Conservation (phyloP, 2,113 vertebrate species). For the Gulo gulo region DNA sequence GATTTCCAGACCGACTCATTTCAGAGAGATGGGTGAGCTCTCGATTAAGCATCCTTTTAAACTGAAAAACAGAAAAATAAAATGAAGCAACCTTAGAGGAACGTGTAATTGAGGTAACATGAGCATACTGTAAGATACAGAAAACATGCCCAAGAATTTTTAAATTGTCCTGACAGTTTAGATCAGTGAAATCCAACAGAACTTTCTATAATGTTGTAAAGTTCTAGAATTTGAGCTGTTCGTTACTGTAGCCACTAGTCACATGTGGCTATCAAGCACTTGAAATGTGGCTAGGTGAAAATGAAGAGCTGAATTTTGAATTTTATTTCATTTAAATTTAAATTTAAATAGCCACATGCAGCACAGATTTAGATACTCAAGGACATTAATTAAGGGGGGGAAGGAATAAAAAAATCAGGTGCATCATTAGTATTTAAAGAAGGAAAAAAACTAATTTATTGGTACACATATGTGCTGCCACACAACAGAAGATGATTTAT, state of each 20-base stretch:
- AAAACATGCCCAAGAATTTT: not conserved
- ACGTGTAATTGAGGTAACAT: not conserved
- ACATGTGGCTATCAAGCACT: not conserved
- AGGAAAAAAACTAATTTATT: not conserved
- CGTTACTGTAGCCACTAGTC: not conserved
- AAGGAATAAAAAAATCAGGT: not conserved
- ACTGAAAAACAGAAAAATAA: constrained; percentile 85
- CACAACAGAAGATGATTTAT: not conserved
- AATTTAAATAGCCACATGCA: not conserved
- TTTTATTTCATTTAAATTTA: constrained; percentile 11
- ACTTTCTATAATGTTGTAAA: not conserved
- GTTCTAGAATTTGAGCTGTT: not conserved
- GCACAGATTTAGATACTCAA: not conserved
- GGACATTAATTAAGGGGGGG: not conserved
- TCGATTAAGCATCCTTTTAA: constrained; percentile 99
- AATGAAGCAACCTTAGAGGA: not conserved
- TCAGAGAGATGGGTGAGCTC: constrained; percentile 98
- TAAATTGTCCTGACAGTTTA: not conserved
- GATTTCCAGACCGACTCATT: constrained; percentile 99
- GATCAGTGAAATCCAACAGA: not conserved
- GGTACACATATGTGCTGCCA: not conserved
- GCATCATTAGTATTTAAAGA: not conserved
- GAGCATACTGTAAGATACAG: not conserved
- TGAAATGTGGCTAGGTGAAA: not conserved
- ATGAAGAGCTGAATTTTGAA: not conserved